Base-by-base conservation (phyloP, 1,140 invertebrate species). In the Stegodyphus dumicola region DNA sequence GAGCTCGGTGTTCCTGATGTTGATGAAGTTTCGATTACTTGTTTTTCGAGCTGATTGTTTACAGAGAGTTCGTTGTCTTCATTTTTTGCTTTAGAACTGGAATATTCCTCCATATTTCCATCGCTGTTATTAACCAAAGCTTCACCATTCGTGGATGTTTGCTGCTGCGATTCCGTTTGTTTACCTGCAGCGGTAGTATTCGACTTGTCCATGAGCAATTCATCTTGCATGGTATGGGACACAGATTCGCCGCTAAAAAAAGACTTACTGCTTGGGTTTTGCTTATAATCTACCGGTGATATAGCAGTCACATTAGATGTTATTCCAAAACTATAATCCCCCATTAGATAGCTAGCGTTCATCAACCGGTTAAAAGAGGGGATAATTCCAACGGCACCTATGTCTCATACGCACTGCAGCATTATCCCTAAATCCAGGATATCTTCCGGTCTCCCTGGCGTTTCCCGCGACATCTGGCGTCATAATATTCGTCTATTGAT, bases 181-280 rank as follows among this genome's bases (percentile, higher is more conserved):
- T 86, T 86, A 78, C 76, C 84, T 64, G 56, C 67, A 53, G 69
- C 10, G 69, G 75, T 18, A 3, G 67, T 5, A 65, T 71, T 85
- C 18, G 75, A 10, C 56, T 86, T 80, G 33, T 86, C 85, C 33
- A 86, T 49, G n/a, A 86, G 90, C 88, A 93, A 90, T 88, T 93
- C 93, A 92, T 93, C 93, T 91, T 93, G 93, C 93, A 93, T 93
- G 88, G 90, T 92, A 89, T 88, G 85, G 67, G 89, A 78, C 89
- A 87, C 83, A 87, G 88, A 88, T 89, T 91, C 86, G 89, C 88
- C 88, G 53, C 15, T 18, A 81, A 90, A 90, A 89, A 91, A 89
- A 60, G 90, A 91, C 88, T 90, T 89, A 86, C 88, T 90, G 85
- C 88, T 90, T 48, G 89, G 84, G 77, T 90, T 90, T 84, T 90